Evolutionary conservation across 2,888 invertebrate genomes (phyloP), one percentile per base, ranked within the genome.

Genomic region (Orthosia gothica): DNA sequence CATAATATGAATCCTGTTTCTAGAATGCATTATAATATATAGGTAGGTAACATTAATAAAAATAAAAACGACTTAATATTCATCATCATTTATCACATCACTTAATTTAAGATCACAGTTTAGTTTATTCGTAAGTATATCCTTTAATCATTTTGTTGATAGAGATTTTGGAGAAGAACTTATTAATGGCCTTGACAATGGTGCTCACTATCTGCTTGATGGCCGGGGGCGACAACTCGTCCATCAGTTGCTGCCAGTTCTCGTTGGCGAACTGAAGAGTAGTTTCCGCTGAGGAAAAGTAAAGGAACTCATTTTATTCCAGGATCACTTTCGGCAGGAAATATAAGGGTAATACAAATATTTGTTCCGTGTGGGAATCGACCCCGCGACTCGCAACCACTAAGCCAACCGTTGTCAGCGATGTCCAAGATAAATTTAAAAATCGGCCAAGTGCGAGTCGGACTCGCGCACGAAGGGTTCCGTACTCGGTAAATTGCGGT

Each of bases 181-280:
- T 95, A 90, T 97, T 96, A 87, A 96, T 95, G 5, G 88, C 89
- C 81, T 94, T 96, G 52, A 96, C 89, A n/a, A 93, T 87, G 0
- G 95, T 94, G 49, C 88, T 89, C 4, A 95, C 95, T 65, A 97
- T 96, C 79, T 96, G 96, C 78, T 96, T 95, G 86, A 97, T 93
- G 64, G 90, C 96, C 0, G 96, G 93, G 0, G 97, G 96, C 0
- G 96, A 93, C 9, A 97, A 90, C 57, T 97, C 97, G 81, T 96
- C 95, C 96, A 97, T 97, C 55, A 97, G 87, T 61, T 96, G 94
- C 58, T 89, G 87, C 96, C 96, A 97, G 89, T 96, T 96, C 58
- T 95, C 91, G 81, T 97, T 97, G 2, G 95, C 94, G 85, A 97
- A 96, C 74, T 92, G 88, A 16, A 93, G 86, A 0, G 96, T 96